Evolutionary conservation across 2,113 vertebrate species (phyloP).

Genomic region (Spermophilus dauricus): DNA sequence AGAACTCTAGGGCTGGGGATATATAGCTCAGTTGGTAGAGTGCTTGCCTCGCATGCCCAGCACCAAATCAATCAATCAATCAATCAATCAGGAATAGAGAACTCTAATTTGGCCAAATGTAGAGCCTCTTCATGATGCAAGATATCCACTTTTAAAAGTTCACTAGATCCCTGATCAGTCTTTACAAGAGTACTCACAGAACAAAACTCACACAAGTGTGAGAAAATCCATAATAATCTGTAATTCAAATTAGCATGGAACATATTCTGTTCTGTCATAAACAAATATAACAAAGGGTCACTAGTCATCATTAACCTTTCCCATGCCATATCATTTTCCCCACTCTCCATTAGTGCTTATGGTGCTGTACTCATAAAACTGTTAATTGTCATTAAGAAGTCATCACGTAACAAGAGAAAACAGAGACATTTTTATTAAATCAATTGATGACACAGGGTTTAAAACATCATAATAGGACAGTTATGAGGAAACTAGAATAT

Average conservation of each 20-base stretch:
- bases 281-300: constrained; percentile 80
- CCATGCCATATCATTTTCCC: constrained; percentile 86
- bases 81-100: neutral
- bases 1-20: neutral
- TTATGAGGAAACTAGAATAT: constrained; percentile 85
- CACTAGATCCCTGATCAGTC: neutral
- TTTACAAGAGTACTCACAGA: neutral
- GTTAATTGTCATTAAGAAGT: constrained; percentile 92
- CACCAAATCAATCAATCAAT: too few species aligned
- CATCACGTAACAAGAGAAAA: constrained; percentile 92
- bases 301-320: constrained; percentile 89
- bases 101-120: neutral
- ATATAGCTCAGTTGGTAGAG: too few species aligned
- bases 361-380: constrained; percentile 92
- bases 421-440: constrained; percentile 91
- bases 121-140: neutral
- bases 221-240: constrained; percentile 81
- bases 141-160: neutral
- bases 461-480: constrained; percentile 83
- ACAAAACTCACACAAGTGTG: constrained; percentile 63
- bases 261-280: constrained; percentile 72
- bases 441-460: constrained; percentile 88
- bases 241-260: constrained; percentile 73
- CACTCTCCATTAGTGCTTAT: constrained; percentile 92
- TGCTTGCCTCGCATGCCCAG: too few species aligned